Base-by-base conservation (phyloP, 2,797 vertebrate genomes). In the Acropternis orthonyx region DNA sequence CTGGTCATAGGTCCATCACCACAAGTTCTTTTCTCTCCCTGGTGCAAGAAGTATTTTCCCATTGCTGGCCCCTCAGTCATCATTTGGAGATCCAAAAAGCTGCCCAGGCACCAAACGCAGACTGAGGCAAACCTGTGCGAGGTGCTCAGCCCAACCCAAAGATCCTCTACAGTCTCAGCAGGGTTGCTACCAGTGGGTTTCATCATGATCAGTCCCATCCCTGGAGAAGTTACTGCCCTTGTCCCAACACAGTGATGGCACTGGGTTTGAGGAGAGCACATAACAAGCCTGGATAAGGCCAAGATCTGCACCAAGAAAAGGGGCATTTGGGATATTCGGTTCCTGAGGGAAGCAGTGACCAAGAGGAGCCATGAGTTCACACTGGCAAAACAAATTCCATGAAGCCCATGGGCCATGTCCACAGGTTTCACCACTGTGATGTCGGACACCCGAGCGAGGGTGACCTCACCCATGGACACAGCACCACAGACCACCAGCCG, bases 191-290 rank as follows among this genome's bases (percentile, higher is more conserved):
- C 61, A 59, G 21, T 8, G 4, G 39, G 15, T 65, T 58, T 62
- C 48, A 43, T 27, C 55, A 44, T 2, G 3, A 48, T 27, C 65
- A 58, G 43, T 43, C 24, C 56, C 39, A 55, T 55, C 39, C n/a
- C 49, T 46, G 30, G 16, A 5, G 1, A 84, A 65, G 15, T 62
- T 37, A 49, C 4, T 0, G 0, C 28, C 34, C 2, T 6, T 34
- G n/a, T 34, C 43, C 36, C 23, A 8, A 51, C 6, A 44, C 15
- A 36, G 2, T 2, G 3, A 46, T 3, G 23, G 44, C 65, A 78
- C 2, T 1, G 0, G 28, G 44, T 59, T 54, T 0, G 0, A 85
- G 52, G 17, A 66, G 30, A 27, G 26, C 12, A 18, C 0, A 0
- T 11, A 62, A 52, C 26, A 52, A 77, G 54, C 19, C 56, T 67